Evolutionary conservation across 1,140 invertebrate species (phyloP), one percentile per base, ranked within the genome.

Genomic region (Drosophila triauraria): DNA sequence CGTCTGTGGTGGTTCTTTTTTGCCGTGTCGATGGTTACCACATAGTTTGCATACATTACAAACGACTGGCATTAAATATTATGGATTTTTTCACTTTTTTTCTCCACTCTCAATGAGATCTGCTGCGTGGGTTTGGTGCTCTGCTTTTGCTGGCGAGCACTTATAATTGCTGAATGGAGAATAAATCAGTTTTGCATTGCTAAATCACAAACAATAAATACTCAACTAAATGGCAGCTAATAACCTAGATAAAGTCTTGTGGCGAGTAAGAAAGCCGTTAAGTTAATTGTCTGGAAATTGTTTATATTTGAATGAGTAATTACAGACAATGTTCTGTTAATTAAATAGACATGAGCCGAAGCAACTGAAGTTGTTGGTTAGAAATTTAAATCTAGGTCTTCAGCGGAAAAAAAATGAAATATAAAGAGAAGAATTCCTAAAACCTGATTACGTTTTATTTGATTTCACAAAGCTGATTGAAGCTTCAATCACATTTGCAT

Each of bases 1-100:
- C 43, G 83, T 25, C 47, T 65, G 78, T 30, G 57, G 78, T 72
- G 30, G 44, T 60, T 44, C 38, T 57, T 53, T 57, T 65, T 57
- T 76, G 32, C 40, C 25, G 15, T 38, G 35, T 47, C 25, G 53
- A 71, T 71, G 38, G 63, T 78, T 87, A 59, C 57, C 67, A 83
- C 80, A 70, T 67, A 59, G 71, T 86, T 83, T 80, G 54, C 83
- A 87, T 82, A 65, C 47, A 84, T 84, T 84, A 65, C 51, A 75
- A 76, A 67, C 64, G 48, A 61, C 38, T 67, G 74, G 43, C 59
- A 78, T 82, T 60, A 80, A 76, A 53, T 59, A 51, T 46, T 78
- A 76, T 85, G 65, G 43, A 47, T 58, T 74, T 74, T 75, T 54
- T 54, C 54, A 74, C 67, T 59, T 27, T 58, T 58, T 65, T 60